Evolutionary conservation across 2,888 invertebrate species (phyloP).

Genomic region (Pachymerium ferrugineum): DNA sequence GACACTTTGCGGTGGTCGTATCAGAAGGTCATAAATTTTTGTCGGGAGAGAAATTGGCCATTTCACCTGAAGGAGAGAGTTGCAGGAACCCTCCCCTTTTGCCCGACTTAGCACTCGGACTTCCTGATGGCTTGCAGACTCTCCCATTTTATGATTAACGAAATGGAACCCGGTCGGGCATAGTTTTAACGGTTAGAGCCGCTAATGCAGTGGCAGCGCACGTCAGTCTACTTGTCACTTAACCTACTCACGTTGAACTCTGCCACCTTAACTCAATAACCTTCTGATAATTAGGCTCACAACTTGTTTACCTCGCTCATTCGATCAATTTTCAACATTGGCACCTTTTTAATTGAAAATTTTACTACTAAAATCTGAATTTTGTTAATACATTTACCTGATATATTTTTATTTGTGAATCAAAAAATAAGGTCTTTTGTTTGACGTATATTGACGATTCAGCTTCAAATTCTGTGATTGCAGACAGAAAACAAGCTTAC

Average conservation of each 20-base stretch:
- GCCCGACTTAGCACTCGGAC: background rate
- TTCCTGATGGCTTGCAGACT: background rate
- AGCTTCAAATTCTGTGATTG: too few species aligned
- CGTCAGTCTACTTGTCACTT: background rate
- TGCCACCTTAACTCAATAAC: background rate
- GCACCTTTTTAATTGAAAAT: too few species aligned
- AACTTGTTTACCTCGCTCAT: background rate
- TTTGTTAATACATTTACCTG: too few species aligned
- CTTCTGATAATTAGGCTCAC: background rate
- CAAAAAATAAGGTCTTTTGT: too few species aligned
- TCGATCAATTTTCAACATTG: background rate
- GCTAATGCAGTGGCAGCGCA: background rate
- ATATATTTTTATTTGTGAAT: too few species aligned
- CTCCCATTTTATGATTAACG: constrained; percentile 3
- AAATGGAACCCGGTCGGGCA: background rate
- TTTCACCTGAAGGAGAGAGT: constrained; percentile 7
- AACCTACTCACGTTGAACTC: background rate
- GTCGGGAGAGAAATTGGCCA: constrained; percentile 23
- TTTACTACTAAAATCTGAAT: too few species aligned
- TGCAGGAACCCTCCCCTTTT: background rate
- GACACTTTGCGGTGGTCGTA: constrained; percentile 17
- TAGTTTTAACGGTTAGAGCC: background rate
- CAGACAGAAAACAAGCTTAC: too few species aligned
- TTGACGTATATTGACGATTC: too few species aligned
- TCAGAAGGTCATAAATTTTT: constrained; percentile 17